Conservation (phyloP, 2,888 invertebrate genomes). For the Dynastes tityus region DNA sequence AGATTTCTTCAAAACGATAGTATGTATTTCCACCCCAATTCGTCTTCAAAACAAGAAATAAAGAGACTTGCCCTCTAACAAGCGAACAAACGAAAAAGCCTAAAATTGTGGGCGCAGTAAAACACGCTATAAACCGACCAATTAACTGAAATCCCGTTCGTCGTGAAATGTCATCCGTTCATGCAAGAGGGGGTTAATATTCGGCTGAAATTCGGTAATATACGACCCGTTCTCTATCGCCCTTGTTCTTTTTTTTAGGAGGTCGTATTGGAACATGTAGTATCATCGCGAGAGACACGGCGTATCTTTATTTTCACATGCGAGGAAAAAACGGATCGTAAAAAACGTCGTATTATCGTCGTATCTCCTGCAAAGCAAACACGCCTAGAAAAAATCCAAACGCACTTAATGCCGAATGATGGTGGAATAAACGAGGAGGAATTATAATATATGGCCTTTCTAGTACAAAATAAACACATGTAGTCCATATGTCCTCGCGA, state of each 20-base stretch:
- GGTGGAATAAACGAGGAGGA: slow-evolving; percentile 24
- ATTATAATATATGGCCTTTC: slow-evolving; percentile 25
- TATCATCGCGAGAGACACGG: not conserved
- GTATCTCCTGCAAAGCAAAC: slow-evolving; percentile 17
- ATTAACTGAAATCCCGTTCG: not conserved
- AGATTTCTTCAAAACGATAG: too few species aligned
- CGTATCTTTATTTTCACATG: slow-evolving; percentile 20
- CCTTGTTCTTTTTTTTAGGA: not conserved
- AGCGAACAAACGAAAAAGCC: too few species aligned
- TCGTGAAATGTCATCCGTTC: not conserved
- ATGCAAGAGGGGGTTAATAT: not conserved
- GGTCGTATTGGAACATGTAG: not conserved
- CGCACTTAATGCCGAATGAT: slow-evolving; percentile 27
- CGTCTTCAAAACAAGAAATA: too few species aligned
- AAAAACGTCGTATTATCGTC: slow-evolving; percentile 6
- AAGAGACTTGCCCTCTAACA: too few species aligned
- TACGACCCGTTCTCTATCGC: not conserved
- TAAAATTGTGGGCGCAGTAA: not conserved
- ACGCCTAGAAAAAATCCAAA: slow-evolving; percentile 4
- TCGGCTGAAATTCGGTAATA: not conserved
- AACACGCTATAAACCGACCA: not conserved
- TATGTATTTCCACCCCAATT: too few species aligned
- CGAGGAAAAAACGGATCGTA: slow-evolving; percentile 12
- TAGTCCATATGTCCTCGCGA: slow-evolving; percentile 13
- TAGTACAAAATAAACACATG: slow-evolving; percentile 32